phyloP scores from a whole-genome alignment of 2,797 vertebrate genomes.

The Molossus alvarezi region DNA sequence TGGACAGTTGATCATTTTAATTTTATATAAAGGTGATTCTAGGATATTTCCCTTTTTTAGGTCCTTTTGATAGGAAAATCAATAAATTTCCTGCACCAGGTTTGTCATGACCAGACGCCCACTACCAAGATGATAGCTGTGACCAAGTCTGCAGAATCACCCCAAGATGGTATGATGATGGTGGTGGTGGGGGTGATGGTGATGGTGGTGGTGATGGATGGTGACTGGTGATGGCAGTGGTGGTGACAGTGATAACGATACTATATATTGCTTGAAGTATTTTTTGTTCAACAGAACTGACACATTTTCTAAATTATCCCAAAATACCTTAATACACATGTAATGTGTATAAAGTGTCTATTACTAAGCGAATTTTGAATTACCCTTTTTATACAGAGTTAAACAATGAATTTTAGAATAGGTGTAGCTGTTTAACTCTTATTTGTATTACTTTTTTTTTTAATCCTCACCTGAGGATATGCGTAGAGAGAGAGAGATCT shows the following conservation, averaged over 20 bases:
- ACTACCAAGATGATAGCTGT: conserved; percentile 95
- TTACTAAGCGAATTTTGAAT: not conserved
- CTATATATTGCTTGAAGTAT: not conserved
- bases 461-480: not conserved
- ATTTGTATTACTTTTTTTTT: not conserved
- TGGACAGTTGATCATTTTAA: not conserved
- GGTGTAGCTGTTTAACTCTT: not conserved
- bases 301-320: not conserved
- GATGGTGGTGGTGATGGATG: not conserved
- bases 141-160: conserved; percentile 94
- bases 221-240: too few relatives aligned
- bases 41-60: conserved; percentile 86
- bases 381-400: not conserved
- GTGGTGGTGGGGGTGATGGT: too few relatives aligned
- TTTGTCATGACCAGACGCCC: conserved; percentile 97
- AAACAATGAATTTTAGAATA: not conserved
- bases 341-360: not conserved
- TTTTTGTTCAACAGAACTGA: not conserved
- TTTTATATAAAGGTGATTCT: not conserved
- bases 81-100: conserved; percentile 99
- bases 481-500: not conserved
- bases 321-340: not conserved
- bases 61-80: conserved; percentile 99
- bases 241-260: not conserved
- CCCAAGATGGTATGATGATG: conserved; percentile 93